These are phyloP conservation scores for Enoplosus armatus DNA, from an alignment of 2,797 vertebrate species.

Conservation along the genomic window DNA sequence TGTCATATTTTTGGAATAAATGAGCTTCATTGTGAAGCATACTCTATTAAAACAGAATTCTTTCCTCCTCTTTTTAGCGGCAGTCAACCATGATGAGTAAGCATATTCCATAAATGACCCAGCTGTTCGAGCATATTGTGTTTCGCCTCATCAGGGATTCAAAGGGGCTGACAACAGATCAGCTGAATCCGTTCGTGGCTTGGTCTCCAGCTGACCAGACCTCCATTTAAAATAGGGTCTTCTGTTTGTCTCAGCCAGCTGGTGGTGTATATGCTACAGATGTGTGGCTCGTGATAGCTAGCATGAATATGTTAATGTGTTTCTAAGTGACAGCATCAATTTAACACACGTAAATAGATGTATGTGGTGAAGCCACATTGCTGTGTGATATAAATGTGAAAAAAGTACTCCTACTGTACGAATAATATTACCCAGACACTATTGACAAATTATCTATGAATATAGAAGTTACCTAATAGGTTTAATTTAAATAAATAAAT, in stretches of 20 bases:
- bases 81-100: conserved; percentile 69
- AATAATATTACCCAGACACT: not conserved
- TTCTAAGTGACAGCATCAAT: conserved; percentile 35
- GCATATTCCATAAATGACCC: conserved; percentile 78
- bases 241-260: conserved; percentile 57
- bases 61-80: conserved; percentile 11
- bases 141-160: conserved; percentile 75
- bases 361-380: not conserved
- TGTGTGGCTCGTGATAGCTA: conserved; percentile 40
- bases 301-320: conserved; percentile 32
- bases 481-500: not conserved
- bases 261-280: conserved; percentile 55
- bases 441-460: not conserved
- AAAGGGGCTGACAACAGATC: conserved; percentile 70
- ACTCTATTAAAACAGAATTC: conserved; percentile 27
- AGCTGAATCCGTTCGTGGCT: conserved; percentile 58
- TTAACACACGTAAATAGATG: conserved; percentile 21
- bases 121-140: conserved; percentile 80
- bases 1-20: not conserved
- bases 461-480: not conserved
- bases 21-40: conserved; percentile 13
- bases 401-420: not conserved
- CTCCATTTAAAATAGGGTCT: conserved; percentile 45
- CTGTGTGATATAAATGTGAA: not conserved
- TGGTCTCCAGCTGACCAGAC: conserved; percentile 69